Base-by-base conservation (phyloP, 2,888 invertebrate genomes). In the Xanthorhoe designata region DNA sequence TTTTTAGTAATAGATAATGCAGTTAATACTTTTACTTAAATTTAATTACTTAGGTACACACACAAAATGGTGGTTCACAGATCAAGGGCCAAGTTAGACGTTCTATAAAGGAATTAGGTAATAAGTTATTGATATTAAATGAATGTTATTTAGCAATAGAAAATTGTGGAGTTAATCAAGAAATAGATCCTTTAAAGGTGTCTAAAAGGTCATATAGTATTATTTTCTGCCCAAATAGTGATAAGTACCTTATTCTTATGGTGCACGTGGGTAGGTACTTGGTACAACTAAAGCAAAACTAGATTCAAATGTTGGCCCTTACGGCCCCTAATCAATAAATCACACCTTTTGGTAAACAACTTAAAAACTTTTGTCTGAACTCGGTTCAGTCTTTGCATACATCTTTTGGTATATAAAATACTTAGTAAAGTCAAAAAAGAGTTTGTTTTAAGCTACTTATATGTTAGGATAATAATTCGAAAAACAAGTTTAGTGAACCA, bases 11-110 rank as follows among this genome's bases (percentile, higher is more conserved):
- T 56, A 18, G 18, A 49, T 49, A 18, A 57, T 32, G 15, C 47
- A 35, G 8, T 8, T 8, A 50, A 19, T 50, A 50, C 19, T 50
- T 55, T 42, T 13, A n/a, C 50, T 58, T 19, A 35, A 19, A 19
- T 50, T 9, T n/a, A 4, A n/a, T 51, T n/a, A 32, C n/a, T n/a
- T n/a, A n/a, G n/a, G n/a, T n/a, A n/a, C 29, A 49, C 38, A 38
- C 17, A 32, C 45, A 57, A 15, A 38, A 47, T 56, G 45, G 15
- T 24, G 47, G 45, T 56, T 56, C 29, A 56, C 9, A 29, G 45
- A 56, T 9, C 1, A 57, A 10, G 56, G 47, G 17, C n/a, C 17
- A 32, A 55, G 19, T 19, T 42, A n/a, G 9, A 1, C 17, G 9
- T 53, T 32, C 6, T 32, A 6, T 2, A 32, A 32, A 32, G 32